These are phyloP conservation scores for Phycodurus eques DNA, from an alignment of 2,113 vertebrate genomes.

Conservation along the genomic window DNA sequence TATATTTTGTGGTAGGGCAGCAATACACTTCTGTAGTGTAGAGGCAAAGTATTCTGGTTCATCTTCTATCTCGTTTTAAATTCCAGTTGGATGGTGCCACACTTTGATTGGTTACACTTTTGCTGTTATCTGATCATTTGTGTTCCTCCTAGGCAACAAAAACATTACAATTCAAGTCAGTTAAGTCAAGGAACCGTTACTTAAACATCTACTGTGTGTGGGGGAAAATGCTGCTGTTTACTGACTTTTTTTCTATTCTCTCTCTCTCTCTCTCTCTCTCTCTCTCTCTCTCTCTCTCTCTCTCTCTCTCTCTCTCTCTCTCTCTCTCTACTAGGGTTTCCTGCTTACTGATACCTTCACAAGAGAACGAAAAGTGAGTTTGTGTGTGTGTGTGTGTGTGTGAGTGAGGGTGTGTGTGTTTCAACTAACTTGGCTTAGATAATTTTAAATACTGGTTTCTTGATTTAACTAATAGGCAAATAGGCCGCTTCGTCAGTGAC, in stretches of 20 bases:
- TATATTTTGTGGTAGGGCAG: no score
- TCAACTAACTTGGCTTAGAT: neutral
- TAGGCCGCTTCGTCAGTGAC: neutral
- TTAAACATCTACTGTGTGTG: neutral
- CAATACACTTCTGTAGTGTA: no score
- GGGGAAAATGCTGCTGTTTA: neutral
- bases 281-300: neutral
- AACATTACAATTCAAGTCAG: neutral
- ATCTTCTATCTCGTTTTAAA: neutral
- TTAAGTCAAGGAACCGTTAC: neutral
- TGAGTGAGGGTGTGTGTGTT: neutral
- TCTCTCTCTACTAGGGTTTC: constrained; percentile 36
- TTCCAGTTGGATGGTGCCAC: neutral
- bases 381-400: neutral
- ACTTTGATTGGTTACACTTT: neutral
- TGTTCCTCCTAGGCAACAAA: neutral
- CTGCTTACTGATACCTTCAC: constrained; percentile 13
- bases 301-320: neutral
- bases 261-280: no score
- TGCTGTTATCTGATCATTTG: neutral
- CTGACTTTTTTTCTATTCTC: no score
- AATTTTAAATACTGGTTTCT: neutral
- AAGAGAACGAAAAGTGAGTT: constrained; percentile 40
- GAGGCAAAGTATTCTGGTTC: neutral
- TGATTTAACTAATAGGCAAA: no score